A percentile compares a stretch with the other conserved stretches of the same genome.
phyloP scores from a whole-genome alignment of 2,113 vertebrate species.

The Heptranchias perlo region DNA sequence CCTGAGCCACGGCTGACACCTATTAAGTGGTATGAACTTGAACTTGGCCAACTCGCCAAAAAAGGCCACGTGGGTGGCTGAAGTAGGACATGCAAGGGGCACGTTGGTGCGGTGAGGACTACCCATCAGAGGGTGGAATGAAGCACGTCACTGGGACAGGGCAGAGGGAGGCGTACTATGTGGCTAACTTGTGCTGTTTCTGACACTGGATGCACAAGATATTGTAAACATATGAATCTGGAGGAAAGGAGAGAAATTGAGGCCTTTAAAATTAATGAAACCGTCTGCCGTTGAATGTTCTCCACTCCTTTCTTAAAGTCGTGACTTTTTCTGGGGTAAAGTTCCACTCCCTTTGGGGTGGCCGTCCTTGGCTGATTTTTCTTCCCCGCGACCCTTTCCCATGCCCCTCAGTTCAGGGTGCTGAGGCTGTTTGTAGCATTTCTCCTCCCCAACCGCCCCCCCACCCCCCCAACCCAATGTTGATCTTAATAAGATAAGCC shows the following conservation, averaged over 20 bases:
- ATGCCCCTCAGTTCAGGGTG: too few species aligned
- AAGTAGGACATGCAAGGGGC: background rate
- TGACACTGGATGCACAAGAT: background rate
- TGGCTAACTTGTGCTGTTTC: background rate
- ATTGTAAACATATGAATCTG: background rate
- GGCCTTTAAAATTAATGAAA: background rate
- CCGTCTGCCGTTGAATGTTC: background rate
- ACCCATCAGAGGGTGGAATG: background rate
- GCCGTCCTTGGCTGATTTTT: background rate
- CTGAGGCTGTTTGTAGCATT: background rate
- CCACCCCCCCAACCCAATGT: background rate
- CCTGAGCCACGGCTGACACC: background rate
- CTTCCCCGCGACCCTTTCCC: too few species aligned
- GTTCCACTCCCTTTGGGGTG: background rate
- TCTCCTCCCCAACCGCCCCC: background rate
- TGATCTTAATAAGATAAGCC: background rate
- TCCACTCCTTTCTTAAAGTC: background rate
- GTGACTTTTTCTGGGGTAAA: background rate
- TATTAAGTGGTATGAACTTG: background rate
- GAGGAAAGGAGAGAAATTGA: background rate
- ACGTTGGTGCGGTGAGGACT: background rate
- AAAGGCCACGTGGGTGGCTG: background rate
- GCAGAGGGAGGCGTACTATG: too few species aligned
- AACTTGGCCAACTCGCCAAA: background rate
- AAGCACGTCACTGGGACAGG: too few species aligned